Conservation (phyloP, 2,797 vertebrate species). For the Hafferia zeledoni region DNA sequence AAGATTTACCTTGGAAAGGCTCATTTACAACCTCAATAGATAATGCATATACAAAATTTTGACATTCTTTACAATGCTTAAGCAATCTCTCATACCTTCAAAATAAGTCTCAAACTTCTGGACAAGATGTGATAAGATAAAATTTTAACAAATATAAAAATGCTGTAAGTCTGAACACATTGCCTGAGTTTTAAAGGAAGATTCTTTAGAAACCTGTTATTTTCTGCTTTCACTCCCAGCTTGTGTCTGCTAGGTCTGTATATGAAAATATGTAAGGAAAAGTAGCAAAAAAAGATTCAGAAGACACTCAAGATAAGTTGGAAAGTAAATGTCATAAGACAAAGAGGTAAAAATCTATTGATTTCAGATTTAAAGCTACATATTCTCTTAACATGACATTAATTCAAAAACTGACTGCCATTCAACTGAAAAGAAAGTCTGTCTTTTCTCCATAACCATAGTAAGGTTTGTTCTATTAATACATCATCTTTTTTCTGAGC, state of each 20-base stretch:
- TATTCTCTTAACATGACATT: constrained; percentile 5
- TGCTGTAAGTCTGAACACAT: not conserved
- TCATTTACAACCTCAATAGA: not conserved
- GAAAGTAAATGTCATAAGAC: constrained; percentile 36
- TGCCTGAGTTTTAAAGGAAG: not conserved
- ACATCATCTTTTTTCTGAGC: not conserved
- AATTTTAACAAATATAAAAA: constrained; percentile 12
- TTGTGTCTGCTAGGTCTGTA: not conserved
- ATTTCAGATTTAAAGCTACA: constrained; percentile 25
- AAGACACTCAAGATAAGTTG: not conserved
- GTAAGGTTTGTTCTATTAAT: not conserved
- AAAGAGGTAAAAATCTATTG: constrained; percentile 52
- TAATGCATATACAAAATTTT: not conserved
- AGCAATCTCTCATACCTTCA: not conserved
- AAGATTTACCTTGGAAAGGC: not conserved
- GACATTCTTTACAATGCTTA: not conserved
- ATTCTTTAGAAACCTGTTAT: not conserved
- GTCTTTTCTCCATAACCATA: not conserved
- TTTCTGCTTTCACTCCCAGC: not conserved
- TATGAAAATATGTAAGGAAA: not conserved
- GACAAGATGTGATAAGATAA: not conserved
- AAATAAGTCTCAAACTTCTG: not conserved
- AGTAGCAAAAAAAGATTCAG: constrained; percentile 9
- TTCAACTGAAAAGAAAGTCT: not conserved
- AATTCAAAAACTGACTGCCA: constrained; percentile 10